Percentiles rank a stretch among this genome's conserved stretches.
phyloP scores from a whole-genome alignment of 2,888 invertebrate species.

The Euplexia lucipara region DNA sequence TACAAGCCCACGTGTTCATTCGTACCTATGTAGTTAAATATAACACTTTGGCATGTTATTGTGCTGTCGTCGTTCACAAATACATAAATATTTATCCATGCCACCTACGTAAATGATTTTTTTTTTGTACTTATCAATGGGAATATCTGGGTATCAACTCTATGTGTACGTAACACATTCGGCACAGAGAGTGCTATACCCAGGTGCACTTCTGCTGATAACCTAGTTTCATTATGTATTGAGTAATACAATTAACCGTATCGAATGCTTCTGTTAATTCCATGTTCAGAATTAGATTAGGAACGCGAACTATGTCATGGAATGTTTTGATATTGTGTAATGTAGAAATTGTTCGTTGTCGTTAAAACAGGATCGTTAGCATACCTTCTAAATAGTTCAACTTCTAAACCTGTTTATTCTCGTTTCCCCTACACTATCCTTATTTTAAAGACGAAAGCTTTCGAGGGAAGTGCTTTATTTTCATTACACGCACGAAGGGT shows the following conservation, averaged over 20 bases:
- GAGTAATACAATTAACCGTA: conserved; percentile 43
- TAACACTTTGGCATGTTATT: conserved; percentile 55
- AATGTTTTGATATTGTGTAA: conserved; percentile 44
- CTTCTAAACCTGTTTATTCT: conserved; percentile 32
- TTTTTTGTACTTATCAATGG: conserved; percentile 25
- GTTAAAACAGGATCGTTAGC: conserved; percentile 32
- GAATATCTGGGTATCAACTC: conserved; percentile 21
- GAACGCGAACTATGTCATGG: conserved; percentile 29
- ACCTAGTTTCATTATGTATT: conserved; percentile 59
- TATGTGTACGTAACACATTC: neutral
- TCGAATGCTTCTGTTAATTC: conserved; percentile 35
- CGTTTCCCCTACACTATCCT: conserved; percentile 11
- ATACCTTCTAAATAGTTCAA: conserved; percentile 23
- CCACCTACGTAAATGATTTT: conserved; percentile 34
- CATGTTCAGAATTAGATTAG: conserved; percentile 34
- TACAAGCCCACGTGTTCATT: conserved; percentile 50
- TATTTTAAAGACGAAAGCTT: neutral
- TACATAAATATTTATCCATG: conserved; percentile 50
- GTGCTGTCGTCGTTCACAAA: conserved; percentile 48
- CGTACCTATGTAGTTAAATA: conserved; percentile 32
- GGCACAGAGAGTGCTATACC: conserved; percentile 7
- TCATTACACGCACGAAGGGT: conserved; percentile 11
- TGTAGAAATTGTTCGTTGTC: conserved; percentile 16
- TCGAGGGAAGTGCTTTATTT: conserved; percentile 20
- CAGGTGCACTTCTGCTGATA: conserved; percentile 61